Base-by-base conservation (phyloP, 2,888 invertebrate species). In the Tiliacea citrago region DNA sequence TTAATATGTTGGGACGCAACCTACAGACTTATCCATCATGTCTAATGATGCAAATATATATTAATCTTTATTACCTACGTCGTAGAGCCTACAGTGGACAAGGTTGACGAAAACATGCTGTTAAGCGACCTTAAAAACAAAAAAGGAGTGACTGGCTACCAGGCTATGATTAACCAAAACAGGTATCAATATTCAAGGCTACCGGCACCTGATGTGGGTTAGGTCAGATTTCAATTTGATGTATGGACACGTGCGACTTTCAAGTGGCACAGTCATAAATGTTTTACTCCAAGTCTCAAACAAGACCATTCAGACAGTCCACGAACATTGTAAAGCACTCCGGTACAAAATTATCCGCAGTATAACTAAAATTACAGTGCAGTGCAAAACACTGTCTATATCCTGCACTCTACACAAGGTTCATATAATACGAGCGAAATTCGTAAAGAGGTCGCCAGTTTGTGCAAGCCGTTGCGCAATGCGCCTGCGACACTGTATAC, bases 391-490 rank as follows among this genome's bases (percentile, higher is more conserved):
- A 60, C 55, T 62, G 63, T 66, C 55, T 49, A 61, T 63, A 75
- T 70, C 60, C 66, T 73, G 67, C 51, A 68, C 61, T n/a, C n/a
- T 57, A 63, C 63, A 71, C 73, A 68, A 74, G 53, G 63, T 72
- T 76, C 75, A 79, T 53, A 79, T 69, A 79, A 83, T 68, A 82
- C 81, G 42, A 88, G 79, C 67, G 62, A 83, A 81, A 81, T 79
- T 88, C 74, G 82, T 77, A 84, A 88, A 85, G 86, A 88, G 88
- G 87, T 84, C 88, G 86, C 81, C 62, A 70, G 84, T 78, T 86
- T 86, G 79, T 85, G 88, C 85, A 87, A 90, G 86, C 79, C 73
- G 78, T 83, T 90, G 82, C 87, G 88, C 85, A 91, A 91, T 83
- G 81, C 81, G 82, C 82, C 83, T 84, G 89, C 87, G 90, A 84